Evolutionary conservation across 2,888 invertebrate genomes (phyloP), one percentile per base, ranked within the genome.

Genomic region (Oligia latruncula): DNA sequence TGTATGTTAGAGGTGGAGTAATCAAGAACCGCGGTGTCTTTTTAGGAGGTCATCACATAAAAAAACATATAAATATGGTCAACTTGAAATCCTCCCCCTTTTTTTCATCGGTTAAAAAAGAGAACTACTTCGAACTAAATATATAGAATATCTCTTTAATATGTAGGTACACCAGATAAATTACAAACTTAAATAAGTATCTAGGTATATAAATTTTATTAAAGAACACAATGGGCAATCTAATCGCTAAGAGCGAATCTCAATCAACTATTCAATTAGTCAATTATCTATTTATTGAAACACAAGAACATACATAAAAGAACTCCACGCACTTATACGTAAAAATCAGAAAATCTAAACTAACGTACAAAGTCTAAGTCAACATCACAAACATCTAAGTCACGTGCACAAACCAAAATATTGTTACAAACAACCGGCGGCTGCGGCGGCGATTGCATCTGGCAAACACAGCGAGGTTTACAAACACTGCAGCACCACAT

Each of bases 381-480:
- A 6, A 20, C 15, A 62, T 23, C 60, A 52, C 68, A 74, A 86
- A 71, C 64, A 74, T 29, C 15, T 15, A 62, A 77, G 74, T 87
- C 87, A 84, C 87, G 76, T 64, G 84, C 58, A 17, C 9, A 62
- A 74, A 55, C 64, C 60, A 58, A 73, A 85, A 85, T 75, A 87
- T 85, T 85, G 60, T 73, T 72, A 17, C 66, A 71, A 87, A 85
- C 81, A 81, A 62, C 43, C 49, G 49, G 49, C 46, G 46, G 46
- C 4, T 5, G 5, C 46, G 46, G 49, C 13, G n/a, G n/a, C 66
- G 74, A 62, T 58, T 75, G 35, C 78, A 40, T 29, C 67, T 40
- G 23, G 49, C 49, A 90, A 90, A 90, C 82, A 81, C 66, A 9
- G 6, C 13, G 17, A 65, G 67, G 75, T 89, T 88, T 88, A 86